Evolutionary conservation across 1,140 invertebrate genomes (phyloP).

Genomic region (Belonocnema kinseyi): DNA sequence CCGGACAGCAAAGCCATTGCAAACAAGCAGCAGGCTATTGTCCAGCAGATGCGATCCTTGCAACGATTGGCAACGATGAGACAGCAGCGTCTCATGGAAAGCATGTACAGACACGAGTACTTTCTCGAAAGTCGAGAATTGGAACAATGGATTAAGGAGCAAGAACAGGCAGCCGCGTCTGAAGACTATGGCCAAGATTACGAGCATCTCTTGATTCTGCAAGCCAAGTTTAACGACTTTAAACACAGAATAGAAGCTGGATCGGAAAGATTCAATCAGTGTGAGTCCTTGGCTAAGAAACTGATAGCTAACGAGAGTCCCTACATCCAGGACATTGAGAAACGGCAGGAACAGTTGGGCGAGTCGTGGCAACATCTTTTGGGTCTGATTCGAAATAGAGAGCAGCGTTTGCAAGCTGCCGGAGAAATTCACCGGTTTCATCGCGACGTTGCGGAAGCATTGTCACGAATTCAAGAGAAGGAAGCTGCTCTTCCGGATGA

Average conservation of each 20-base stretch:
- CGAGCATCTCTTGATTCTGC: conserved; percentile 92
- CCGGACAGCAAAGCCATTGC: conserved; percentile 88
- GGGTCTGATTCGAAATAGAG: conserved; percentile 89
- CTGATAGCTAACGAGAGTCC: conserved; percentile 91
- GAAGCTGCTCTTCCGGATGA: conserved; percentile 89
- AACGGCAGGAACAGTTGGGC: conserved; percentile 89
- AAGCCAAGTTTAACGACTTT: conserved; percentile 97
- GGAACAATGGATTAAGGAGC: conserved; percentile 96
- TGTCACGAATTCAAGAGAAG: conserved; percentile 93
- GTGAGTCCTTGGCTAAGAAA: conserved; percentile 93
- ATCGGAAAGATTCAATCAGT: conserved; percentile 93
- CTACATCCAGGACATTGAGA: conserved; percentile 91
- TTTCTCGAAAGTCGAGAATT: conserved; percentile 93
- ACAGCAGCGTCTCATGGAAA: conserved; percentile 91
- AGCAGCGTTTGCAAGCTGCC: conserved; percentile 91
- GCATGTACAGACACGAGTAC: conserved; percentile 94
- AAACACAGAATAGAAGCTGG: conserved; percentile 94
- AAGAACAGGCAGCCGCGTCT: conserved; percentile 90
- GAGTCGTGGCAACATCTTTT: conserved; percentile 92
- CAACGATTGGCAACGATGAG: conserved; percentile 87
- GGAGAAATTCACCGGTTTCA: conserved; percentile 98
- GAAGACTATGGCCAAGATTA: conserved; percentile 99
- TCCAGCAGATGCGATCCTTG: conserved; percentile 87
- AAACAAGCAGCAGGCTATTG: conserved; percentile 85
- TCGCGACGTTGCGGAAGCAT: conserved; percentile 94